Percentiles rank a stretch among this genome's conserved stretches.
phyloP scores from a whole-genome alignment of 2,113 vertebrate species.

The Herpetotheres cachinnans region DNA sequence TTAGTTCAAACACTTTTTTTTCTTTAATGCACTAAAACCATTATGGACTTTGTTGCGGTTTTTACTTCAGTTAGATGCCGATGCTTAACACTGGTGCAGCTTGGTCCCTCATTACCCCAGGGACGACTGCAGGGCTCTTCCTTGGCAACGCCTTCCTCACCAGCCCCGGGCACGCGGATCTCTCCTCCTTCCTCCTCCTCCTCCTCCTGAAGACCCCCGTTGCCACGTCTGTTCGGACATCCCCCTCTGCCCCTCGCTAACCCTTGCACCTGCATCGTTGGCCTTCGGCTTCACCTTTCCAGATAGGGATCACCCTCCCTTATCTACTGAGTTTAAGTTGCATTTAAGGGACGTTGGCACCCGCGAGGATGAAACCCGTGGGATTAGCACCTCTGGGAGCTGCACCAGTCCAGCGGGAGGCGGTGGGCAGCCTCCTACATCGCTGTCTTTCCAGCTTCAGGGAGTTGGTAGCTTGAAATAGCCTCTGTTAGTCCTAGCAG shows the following conservation, averaged over 20 bases:
- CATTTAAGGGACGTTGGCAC: neutral
- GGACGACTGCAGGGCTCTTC: neutral
- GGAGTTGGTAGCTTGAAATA: neutral
- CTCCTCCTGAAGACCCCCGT: neutral
- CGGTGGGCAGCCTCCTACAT: neutral
- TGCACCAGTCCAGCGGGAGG: neutral
- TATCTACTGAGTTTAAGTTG: neutral
- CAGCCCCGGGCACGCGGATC: neutral
- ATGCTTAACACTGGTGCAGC: neutral
- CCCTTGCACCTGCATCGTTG: fast-evolving
- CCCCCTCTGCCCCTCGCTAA: neutral
- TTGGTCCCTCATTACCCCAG: neutral
- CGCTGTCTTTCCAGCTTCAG: neutral
- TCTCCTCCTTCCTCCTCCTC: neutral
- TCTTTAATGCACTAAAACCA: neutral
- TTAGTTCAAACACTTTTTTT: neutral
- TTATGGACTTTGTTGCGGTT: neutral
- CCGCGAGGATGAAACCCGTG: neutral
- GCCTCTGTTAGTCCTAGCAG: neutral
- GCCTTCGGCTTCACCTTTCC: neutral
- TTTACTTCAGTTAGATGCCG: neutral
- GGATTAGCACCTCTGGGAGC: neutral
- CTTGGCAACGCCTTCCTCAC: neutral
- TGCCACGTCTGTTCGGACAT: neutral
- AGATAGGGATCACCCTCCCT: neutral